A percentile compares a stretch with the other conserved stretches of the same genome.
phyloP scores from a whole-genome alignment of 2,797 vertebrate species.

The Leptatherina wallacei region DNA sequence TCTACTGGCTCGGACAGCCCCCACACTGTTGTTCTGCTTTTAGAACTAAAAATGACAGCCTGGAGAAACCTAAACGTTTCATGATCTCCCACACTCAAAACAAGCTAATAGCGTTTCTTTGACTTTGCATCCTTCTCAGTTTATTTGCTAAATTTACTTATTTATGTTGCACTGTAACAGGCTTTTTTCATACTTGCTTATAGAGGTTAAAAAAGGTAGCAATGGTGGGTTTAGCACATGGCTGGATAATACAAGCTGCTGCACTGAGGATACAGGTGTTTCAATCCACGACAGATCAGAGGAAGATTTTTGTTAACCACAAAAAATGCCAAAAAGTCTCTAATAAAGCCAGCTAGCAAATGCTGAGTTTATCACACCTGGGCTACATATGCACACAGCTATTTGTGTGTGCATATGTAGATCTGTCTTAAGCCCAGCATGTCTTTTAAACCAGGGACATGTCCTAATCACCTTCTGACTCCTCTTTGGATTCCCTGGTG shows the following conservation, averaged over 20 bases:
- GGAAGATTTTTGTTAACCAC: background rate
- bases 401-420: background rate
- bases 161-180: constrained; percentile 15
- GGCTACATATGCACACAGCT: background rate
- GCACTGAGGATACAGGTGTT: background rate
- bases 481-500: background rate
- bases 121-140: constrained; percentile 16
- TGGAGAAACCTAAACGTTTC: constrained; percentile 60
- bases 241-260: no score
- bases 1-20: constrained; percentile 53
- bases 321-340: background rate
- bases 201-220: no score
- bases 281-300: no score
- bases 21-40: constrained; percentile 53
- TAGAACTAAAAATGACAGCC: constrained; percentile 56
- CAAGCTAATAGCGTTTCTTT: constrained; percentile 17
- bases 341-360: no score
- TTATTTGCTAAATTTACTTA: constrained; percentile 34
- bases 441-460: constrained; percentile 1
- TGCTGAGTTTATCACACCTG: background rate
- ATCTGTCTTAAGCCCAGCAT: background rate
- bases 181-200: background rate
- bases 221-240: no score
- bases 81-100: constrained; percentile 48
- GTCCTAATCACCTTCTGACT: constrained; percentile 2